phyloP scores from a whole-genome alignment of 2,888 invertebrate species.

The Strigamia transsilvanica region DNA sequence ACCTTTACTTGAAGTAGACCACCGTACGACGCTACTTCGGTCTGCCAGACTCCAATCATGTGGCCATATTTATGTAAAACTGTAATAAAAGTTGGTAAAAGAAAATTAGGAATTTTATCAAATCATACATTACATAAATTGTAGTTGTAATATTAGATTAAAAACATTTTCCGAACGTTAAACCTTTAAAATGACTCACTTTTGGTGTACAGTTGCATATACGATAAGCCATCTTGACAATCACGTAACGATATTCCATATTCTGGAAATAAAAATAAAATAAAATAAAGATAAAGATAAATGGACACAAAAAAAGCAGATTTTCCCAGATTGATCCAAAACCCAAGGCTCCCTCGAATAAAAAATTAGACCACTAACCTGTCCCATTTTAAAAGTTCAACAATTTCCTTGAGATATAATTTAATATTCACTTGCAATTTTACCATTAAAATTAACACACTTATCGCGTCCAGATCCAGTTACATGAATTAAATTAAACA shows the following conservation, averaged over 20 bases:
- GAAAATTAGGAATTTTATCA: neutral
- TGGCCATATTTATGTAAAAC: conserved; percentile 58
- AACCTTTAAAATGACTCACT: conserved; percentile 7
- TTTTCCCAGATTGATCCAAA: too few species aligned
- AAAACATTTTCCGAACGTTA: neutral
- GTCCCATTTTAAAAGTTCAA: neutral
- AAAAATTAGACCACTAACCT: neutral
- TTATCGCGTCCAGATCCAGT: neutral
- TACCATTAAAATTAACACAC: neutral
- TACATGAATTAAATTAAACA: neutral
- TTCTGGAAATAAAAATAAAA: conserved; percentile 19
- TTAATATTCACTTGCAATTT: neutral
- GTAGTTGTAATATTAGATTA: neutral
- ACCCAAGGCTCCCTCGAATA: too few species aligned
- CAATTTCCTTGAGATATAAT: neutral
- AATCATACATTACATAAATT: conserved; percentile 9
- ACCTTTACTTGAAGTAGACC: conserved; percentile 59
- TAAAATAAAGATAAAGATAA: neutral
- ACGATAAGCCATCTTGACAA: neutral
- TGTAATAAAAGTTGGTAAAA: conserved; percentile 51
- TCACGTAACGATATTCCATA: conserved; percentile 28
- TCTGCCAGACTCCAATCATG: conserved; percentile 58
- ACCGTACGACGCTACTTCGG: conserved; percentile 58
- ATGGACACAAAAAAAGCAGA: neutral
- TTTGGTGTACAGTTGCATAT: conserved; percentile 44